Conservation (phyloP, 2,113 vertebrate genomes). For the Prietella phreatophila region DNA sequence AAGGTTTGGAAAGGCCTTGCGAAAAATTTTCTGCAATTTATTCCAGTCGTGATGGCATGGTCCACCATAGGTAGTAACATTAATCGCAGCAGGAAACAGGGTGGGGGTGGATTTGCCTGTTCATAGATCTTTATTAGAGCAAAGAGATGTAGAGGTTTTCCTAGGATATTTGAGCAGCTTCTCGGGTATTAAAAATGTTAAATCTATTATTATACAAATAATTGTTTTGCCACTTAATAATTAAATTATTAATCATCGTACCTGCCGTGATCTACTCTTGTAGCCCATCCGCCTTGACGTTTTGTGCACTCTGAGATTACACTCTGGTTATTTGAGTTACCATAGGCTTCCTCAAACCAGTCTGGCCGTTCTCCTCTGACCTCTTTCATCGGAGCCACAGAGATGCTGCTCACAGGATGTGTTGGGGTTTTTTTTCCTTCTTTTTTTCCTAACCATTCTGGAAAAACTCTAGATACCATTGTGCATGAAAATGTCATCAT, state of each 20-base stretch:
- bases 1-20: not conserved
- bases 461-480: too few relatives aligned
- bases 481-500: too few relatives aligned
- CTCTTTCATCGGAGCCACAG: too few relatives aligned
- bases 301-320: not conserved
- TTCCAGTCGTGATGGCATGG: not conserved
- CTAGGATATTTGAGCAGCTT: not conserved
- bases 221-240: too few relatives aligned
- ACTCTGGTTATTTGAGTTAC: not conserved
- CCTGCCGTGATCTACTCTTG: not conserved
- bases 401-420: too few relatives aligned
- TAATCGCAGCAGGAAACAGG: not conserved
- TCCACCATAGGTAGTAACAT: not conserved
- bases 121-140: not conserved
- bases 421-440: too few relatives aligned
- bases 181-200: not conserved
- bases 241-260: too few relatives aligned
- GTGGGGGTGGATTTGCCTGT: not conserved
- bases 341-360: not conserved
- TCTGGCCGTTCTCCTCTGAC: too few relatives aligned
- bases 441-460: too few relatives aligned
- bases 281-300: not conserved
- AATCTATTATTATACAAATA: too few relatives aligned
- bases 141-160: not conserved
- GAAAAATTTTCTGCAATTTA: not conserved